These are phyloP conservation scores for Enteromius anoplus DNA, from an alignment of 2,797 vertebrate genomes.

Conservation along the genomic window DNA sequence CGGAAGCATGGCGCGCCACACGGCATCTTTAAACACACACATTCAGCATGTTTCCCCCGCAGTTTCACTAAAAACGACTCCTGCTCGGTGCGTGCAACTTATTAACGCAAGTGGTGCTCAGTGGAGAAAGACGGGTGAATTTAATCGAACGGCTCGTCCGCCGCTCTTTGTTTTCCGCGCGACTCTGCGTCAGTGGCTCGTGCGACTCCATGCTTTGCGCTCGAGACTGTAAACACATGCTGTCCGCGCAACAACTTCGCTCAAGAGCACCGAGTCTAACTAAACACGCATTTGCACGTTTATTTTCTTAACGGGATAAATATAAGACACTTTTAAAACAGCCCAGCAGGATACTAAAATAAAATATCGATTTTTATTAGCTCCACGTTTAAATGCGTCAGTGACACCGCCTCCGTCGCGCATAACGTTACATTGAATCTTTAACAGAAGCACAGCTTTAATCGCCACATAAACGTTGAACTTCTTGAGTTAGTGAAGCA, in stretches of 20 bases:
- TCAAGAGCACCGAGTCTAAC: background rate
- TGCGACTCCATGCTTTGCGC: slow-evolving; percentile 37
- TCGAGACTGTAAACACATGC: slow-evolving; percentile 54
- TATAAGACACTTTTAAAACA: background rate
- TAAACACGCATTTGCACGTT: background rate
- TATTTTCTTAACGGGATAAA: background rate
- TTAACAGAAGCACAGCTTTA: background rate
- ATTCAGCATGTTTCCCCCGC: slow-evolving; percentile 65
- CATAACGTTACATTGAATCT: background rate
- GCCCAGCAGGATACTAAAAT: background rate
- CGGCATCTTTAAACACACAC: slow-evolving; percentile 73
- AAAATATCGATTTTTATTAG: background rate
- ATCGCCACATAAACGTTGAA: background rate
- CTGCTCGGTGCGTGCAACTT: background rate
- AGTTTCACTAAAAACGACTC: slow-evolving; percentile 6
- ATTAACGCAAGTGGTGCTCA: background rate
- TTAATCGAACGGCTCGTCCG: background rate
- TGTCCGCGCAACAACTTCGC: slow-evolving; percentile 31
- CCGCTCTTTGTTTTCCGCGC: slow-evolving; percentile 59
- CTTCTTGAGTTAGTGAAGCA: background rate
- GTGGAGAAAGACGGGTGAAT: background rate
- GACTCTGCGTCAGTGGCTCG: slow-evolving; percentile 56
- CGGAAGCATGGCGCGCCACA: slow-evolving; percentile 69
- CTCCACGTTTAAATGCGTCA: slow-evolving; percentile 27
- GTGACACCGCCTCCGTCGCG: slow-evolving; percentile 34